phyloP scores from a whole-genome alignment of 2,888 invertebrate genomes.

The Prosopocoilus inquinatus region DNA sequence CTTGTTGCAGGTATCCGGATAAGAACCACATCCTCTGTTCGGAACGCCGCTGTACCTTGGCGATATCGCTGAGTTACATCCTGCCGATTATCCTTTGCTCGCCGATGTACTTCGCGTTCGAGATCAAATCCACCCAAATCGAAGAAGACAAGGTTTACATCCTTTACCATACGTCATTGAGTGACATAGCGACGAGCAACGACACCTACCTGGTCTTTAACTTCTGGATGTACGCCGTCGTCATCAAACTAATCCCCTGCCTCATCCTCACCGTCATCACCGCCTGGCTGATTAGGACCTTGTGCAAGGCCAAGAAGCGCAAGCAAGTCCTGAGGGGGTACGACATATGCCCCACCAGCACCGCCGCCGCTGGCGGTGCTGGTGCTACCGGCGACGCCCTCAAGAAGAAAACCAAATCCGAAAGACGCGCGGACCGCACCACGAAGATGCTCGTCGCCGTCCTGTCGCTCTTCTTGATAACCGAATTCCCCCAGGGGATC shows the following conservation, averaged over 20 bases:
- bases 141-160: constrained; percentile 58
- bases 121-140: constrained; percentile 56
- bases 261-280: constrained; percentile 72
- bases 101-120: constrained; percentile 77
- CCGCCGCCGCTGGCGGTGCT: constrained; percentile 28
- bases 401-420: constrained; percentile 59
- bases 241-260: constrained; percentile 80
- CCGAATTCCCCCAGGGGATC: constrained; percentile 76
- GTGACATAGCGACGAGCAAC: constrained; percentile 47
- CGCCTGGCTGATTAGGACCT: constrained; percentile 67
- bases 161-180: constrained; percentile 57
- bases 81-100: constrained; percentile 78
- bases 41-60: constrained; percentile 71
- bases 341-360: constrained; percentile 54
- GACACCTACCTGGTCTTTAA: constrained; percentile 57
- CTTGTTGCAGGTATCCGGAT: constrained; percentile 69
- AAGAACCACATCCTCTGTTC: constrained; percentile 73
- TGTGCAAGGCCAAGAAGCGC: constrained; percentile 73
- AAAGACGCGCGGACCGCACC: constrained; percentile 79
- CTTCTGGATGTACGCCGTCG: constrained; percentile 79
- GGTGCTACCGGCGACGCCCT: constrained; percentile 28
- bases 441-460: constrained; percentile 88
- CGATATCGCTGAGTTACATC: constrained; percentile 73
- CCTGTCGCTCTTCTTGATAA: constrained; percentile 78
- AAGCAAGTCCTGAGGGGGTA: constrained; percentile 69